Conservation (phyloP, 1,140 invertebrate species). For the Saccostrea cuccullata region DNA sequence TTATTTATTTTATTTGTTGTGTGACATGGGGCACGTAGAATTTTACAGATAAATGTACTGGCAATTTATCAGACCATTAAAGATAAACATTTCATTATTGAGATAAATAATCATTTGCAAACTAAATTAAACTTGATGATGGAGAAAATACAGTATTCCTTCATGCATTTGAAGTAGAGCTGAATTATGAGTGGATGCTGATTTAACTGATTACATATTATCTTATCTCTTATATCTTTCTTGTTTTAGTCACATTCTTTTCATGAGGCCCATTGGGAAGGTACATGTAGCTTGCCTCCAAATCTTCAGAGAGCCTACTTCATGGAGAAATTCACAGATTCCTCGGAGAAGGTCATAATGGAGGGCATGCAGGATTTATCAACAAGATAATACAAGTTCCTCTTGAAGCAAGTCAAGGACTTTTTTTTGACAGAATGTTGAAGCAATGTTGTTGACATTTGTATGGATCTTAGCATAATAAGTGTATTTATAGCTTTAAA, state of each 20-base stretch:
- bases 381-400: conserved; percentile 54
- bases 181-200: no score
- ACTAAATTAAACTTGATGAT: no score
- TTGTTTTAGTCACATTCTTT: conserved; percentile 87
- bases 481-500: conserved; percentile 24
- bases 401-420: not conserved
- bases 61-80: no score
- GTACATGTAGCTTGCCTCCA: conserved; percentile 82
- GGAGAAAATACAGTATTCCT: no score
- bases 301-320: conserved; percentile 62
- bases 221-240: conserved; percentile 61
- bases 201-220: no score
- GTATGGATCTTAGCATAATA: not conserved
- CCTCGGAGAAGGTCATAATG: conserved; percentile 67
- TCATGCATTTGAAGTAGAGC: no score
- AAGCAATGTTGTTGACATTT: not conserved
- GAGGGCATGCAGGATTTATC: conserved; percentile 72
- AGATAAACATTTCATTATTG: no score
- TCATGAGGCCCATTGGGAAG: conserved; percentile 87
- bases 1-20: no score
- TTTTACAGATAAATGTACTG: no score
- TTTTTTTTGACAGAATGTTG: not conserved
- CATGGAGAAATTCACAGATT: conserved; percentile 63
- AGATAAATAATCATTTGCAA: no score
- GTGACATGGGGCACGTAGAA: no score